A percentile compares a stretch with the other conserved stretches of the same genome.
phyloP scores from a whole-genome alignment of 2,113 vertebrate species.

The Talpa occidentalis region DNA sequence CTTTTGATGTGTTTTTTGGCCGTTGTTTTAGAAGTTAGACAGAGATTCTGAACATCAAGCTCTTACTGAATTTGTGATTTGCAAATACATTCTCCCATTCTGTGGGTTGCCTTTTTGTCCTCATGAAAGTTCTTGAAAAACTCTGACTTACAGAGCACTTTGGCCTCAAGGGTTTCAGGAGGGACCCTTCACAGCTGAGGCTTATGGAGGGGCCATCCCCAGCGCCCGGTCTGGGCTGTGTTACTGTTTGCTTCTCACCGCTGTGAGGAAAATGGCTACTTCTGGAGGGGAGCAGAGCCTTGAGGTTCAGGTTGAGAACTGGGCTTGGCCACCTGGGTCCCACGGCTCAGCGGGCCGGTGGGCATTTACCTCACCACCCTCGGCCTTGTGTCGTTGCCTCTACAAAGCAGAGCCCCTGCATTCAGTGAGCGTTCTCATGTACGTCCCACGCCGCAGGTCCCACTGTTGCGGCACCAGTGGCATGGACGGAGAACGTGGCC shows the following conservation, averaged over 20 bases:
- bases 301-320: not conserved
- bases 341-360: too few species aligned
- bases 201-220: rapidly evolving
- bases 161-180: not conserved
- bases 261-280: rapidly evolving
- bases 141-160: too few species aligned
- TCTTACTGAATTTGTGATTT: not conserved
- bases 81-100: not conserved
- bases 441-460: too few species aligned
- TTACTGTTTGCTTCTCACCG: rapidly evolving
- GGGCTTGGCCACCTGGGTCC: not conserved
- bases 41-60: not conserved
- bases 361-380: not conserved
- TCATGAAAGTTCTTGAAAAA: not conserved
- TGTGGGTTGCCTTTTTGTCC: not conserved
- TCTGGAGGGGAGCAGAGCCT: not conserved
- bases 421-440: not conserved
- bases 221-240: not conserved
- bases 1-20: not conserved
- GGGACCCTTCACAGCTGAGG: rapidly evolving
- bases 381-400: not conserved
- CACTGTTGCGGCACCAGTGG: too few species aligned
- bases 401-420: rapidly evolving
- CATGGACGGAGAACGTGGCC: too few species aligned
- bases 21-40: not conserved